Conservation (phyloP, 1,140 invertebrate species). For the Formica selysi region DNA sequence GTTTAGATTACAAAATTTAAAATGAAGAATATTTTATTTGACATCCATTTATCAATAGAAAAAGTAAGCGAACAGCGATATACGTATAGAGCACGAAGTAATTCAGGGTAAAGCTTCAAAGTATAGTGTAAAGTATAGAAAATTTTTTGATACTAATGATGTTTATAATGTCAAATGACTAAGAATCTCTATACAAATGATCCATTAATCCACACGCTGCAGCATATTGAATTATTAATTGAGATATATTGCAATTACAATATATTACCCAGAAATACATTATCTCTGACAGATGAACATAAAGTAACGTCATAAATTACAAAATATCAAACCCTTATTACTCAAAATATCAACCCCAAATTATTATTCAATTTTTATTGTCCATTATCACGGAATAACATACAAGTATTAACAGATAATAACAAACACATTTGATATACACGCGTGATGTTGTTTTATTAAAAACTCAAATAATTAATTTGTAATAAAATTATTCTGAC, state of each 20-base stretch:
- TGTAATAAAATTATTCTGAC: not conserved
- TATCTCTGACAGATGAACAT: not conserved
- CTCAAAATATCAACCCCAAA: too few species aligned
- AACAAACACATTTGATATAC: not conserved
- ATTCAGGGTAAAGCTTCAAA: not conserved
- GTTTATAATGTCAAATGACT: not conserved
- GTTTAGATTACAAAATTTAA: not conserved
- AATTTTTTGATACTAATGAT: not conserved
- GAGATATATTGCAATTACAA: not conserved
- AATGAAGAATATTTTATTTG: not conserved
- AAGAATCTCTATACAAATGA: not conserved
- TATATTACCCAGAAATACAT: not conserved
- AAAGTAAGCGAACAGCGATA: not conserved
- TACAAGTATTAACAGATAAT: not conserved
- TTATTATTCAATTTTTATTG: not conserved
- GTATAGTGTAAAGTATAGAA: not conserved
- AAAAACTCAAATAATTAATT: not conserved
- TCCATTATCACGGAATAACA: not conserved
- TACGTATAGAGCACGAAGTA: not conserved
- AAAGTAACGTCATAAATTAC: not conserved
- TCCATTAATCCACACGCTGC: not conserved
- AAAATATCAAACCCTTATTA: too few species aligned
- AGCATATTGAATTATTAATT: conserved; percentile 20
- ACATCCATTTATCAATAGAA: not conserved
- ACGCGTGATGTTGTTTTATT: not conserved